phyloP scores from a whole-genome alignment of 2,888 invertebrate species.

The Dromius quadrimaculatus region DNA sequence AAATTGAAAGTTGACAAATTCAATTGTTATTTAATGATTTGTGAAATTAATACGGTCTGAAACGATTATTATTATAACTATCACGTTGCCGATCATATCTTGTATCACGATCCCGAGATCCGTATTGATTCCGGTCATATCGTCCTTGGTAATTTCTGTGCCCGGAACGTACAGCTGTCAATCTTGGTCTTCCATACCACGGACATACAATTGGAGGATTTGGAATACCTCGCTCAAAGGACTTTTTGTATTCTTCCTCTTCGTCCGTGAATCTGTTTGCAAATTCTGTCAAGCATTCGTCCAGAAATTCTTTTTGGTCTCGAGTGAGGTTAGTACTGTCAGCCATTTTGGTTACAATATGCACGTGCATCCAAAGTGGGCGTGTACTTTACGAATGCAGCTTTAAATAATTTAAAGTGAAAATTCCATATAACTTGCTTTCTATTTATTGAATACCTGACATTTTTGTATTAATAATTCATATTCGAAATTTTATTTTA shows the following conservation, averaged over 20 bases:
- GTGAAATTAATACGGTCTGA: conserved; percentile 54
- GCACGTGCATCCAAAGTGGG: not conserved
- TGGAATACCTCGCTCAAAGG: conserved; percentile 62
- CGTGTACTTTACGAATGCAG: too few species aligned
- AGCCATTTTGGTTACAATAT: conserved; percentile 28
- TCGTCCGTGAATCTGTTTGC: conserved; percentile 64
- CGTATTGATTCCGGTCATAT: conserved; percentile 45
- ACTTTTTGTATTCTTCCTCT: conserved; percentile 64
- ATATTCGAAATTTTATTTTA: too few species aligned
- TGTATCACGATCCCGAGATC: conserved; percentile 49
- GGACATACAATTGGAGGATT: conserved; percentile 66
- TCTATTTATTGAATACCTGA: too few species aligned
- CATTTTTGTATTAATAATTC: too few species aligned
- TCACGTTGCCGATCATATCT: conserved; percentile 45
- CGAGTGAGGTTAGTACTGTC: conserved; percentile 58
- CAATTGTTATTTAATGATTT: conserved; percentile 4
- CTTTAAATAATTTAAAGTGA: too few species aligned
- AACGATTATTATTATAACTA: conserved; percentile 36
- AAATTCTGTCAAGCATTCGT: conserved; percentile 65
- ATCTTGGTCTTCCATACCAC: conserved; percentile 61
- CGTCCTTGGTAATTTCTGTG: conserved; percentile 52
- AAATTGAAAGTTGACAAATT: conserved; percentile 10
- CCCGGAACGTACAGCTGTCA: conserved; percentile 53
- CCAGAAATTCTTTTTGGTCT: conserved; percentile 65
- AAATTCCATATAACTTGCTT: too few species aligned